These are phyloP conservation scores for Xanthia icteritia DNA, from an alignment of 2,888 invertebrate species.

Conservation along the genomic window DNA sequence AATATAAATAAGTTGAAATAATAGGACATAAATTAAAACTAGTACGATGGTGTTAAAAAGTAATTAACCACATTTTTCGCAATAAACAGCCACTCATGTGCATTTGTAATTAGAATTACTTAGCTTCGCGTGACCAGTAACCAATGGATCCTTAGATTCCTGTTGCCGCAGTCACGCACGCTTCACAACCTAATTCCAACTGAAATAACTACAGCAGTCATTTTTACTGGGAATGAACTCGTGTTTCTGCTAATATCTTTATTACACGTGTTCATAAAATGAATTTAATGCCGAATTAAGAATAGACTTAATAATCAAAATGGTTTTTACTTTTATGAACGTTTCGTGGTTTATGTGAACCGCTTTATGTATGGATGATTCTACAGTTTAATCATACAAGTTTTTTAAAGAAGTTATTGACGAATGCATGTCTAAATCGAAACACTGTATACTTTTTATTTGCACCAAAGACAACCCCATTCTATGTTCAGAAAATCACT, in stretches of 20 bases:
- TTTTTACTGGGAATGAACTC: conserved; percentile 48
- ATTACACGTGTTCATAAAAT: conserved; percentile 38
- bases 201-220: conserved; percentile 37
- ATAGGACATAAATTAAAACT: not conserved
- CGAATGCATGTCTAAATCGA: too few relatives aligned
- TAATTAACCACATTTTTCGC: conserved; percentile 45
- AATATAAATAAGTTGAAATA: not conserved
- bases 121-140: conserved; percentile 53
- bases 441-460: too few relatives aligned
- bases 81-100: conserved; percentile 50
- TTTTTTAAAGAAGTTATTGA: not conserved
- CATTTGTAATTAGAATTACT: conserved; percentile 50
- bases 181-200: conserved; percentile 55
- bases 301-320: not conserved
- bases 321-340: not conserved
- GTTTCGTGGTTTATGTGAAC: not conserved
- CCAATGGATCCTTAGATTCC: conserved; percentile 47
- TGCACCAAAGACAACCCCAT: too few relatives aligned
- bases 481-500: too few relatives aligned
- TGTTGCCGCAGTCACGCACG: conserved; percentile 56
- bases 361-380: not conserved
- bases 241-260: conserved; percentile 34
- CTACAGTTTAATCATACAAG: not conserved
- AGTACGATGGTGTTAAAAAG: conserved; percentile 5
- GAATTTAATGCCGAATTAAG: conserved; percentile 2